Conservation (phyloP, 2,888 invertebrate species). For the Metalampra italica region DNA sequence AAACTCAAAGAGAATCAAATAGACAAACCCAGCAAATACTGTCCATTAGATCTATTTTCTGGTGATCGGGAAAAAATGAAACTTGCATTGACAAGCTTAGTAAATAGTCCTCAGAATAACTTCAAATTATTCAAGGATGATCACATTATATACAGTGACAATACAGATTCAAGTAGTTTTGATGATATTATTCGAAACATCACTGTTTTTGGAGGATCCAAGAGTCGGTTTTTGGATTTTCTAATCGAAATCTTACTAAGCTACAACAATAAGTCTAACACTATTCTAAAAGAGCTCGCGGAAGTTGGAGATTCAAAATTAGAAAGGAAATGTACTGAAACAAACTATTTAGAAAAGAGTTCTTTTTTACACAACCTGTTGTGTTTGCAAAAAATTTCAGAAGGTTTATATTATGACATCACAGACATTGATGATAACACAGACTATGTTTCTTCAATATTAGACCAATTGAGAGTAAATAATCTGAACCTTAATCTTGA, state of each 20-base stretch:
- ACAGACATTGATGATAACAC: constrained; percentile 16
- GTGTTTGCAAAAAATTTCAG: constrained; percentile 47
- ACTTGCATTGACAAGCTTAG: constrained; percentile 65
- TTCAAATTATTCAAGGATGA: constrained; percentile 78
- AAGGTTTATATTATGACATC: constrained; percentile 21
- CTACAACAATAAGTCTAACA: constrained; percentile 16
- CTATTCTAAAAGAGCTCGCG: constrained; percentile 16
- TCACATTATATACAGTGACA: constrained; percentile 42
- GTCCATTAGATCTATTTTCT: constrained; percentile 85
- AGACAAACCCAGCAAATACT: constrained; percentile 77
- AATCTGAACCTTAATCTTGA: constrained; percentile 31
- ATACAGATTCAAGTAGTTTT: constrained; percentile 26
- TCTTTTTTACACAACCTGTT: constrained; percentile 45
- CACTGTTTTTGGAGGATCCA: constrained; percentile 28
- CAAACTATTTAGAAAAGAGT: constrained; percentile 18
- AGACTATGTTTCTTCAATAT: constrained; percentile 41
- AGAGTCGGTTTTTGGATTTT: constrained; percentile 46
- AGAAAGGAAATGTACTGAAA: constrained; percentile 28
- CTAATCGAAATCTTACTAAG: constrained; percentile 44
- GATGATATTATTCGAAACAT: constrained; percentile 29
- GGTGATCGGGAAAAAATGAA: constrained; percentile 78
- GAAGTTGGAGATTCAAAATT: constrained; percentile 1
- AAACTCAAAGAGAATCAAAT: constrained; percentile 77
- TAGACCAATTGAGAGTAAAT: constrained; percentile 30
- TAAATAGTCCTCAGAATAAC: constrained; percentile 81